phyloP scores from a whole-genome alignment of 1,140 invertebrate species.

The Hirudo medicinalis region DNA sequence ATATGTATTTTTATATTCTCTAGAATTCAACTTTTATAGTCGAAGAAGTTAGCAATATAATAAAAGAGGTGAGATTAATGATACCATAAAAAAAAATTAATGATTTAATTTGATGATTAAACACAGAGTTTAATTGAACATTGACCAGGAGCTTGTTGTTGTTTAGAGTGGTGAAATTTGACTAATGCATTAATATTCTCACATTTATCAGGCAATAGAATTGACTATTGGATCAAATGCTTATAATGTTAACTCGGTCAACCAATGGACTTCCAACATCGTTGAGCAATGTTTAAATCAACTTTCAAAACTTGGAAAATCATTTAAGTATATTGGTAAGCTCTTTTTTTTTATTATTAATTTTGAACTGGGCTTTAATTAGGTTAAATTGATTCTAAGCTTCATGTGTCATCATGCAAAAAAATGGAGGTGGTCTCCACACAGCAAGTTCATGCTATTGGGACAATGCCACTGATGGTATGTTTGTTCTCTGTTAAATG shows the following conservation, averaged over 20 bases:
- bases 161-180: constrained; percentile 12
- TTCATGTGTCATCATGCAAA: constrained; percentile 93
- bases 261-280: constrained; percentile 87
- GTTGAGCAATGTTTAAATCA: constrained; percentile 81
- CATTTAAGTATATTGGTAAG: constrained; percentile 88
- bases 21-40: constrained; percentile 57
- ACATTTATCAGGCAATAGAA: constrained; percentile 57
- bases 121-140: not conserved
- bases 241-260: constrained; percentile 90
- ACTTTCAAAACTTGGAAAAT: constrained; percentile 83
- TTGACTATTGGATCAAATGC: constrained; percentile 82
- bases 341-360: not conserved
- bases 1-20: no score
- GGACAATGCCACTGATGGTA: constrained; percentile 81
- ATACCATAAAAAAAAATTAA: not conserved
- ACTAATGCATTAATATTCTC: not conserved
- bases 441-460: constrained; percentile 92
- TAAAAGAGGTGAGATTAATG: constrained; percentile 61
- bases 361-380: not conserved
- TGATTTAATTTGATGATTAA: constrained; percentile 7
- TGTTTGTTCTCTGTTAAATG: not conserved
- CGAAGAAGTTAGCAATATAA: constrained; percentile 94
- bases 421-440: constrained; percentile 88
- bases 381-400: constrained; percentile 45
- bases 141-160: not conserved